Percentiles rank a stretch among this genome's conserved stretches.
phyloP scores from a whole-genome alignment of 2,113 vertebrate species.

The Theristicus caerulescens region DNA sequence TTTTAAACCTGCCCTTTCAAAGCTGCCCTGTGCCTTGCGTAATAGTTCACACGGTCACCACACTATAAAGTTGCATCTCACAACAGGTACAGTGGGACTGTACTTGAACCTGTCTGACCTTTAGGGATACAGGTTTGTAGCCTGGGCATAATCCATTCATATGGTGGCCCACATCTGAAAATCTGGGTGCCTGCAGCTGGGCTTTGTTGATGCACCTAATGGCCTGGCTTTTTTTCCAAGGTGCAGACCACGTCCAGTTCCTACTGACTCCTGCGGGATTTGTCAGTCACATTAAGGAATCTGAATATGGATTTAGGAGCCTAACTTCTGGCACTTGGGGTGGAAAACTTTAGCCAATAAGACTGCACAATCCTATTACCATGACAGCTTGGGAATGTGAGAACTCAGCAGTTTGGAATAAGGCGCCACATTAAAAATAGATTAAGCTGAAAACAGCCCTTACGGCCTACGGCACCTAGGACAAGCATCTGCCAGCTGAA shows the following conservation, averaged over 20 bases:
- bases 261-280: neutral
- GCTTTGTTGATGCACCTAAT: neutral
- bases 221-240: neutral
- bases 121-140: neutral
- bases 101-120: neutral
- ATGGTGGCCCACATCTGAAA: neutral
- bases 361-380: neutral
- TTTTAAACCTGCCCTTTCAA: neutral
- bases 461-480: neutral
- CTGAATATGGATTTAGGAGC: neutral
- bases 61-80: neutral
- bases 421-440: slow-evolving; percentile 55
- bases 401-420: slow-evolving; percentile 18
- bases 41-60: neutral
- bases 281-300: neutral
- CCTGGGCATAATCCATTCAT: neutral
- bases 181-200: neutral
- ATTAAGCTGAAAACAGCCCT: slow-evolving; percentile 32
- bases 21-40: neutral
- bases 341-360: slow-evolving; percentile 12
- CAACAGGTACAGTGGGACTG: neutral
- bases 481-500: slow-evolving; percentile 46
- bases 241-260: neutral
- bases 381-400: slow-evolving; percentile 9
- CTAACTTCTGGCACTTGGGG: neutral